Conservation (phyloP, 2,113 vertebrate genomes). For the Hippolais icterina region DNA sequence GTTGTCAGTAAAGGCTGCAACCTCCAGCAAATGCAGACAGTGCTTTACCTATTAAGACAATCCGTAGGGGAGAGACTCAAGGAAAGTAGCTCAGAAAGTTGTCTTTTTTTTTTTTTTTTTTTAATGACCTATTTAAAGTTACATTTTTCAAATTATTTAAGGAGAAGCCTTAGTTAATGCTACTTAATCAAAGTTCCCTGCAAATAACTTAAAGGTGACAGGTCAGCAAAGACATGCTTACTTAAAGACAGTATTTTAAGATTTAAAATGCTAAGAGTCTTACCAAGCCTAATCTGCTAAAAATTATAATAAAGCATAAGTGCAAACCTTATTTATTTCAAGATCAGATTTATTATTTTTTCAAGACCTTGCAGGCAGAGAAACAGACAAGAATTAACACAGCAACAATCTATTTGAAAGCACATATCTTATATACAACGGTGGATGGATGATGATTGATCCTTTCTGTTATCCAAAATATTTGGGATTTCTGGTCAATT, state of each 20-base stretch:
- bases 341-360: conserved; percentile 56
- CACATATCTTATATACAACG: background rate
- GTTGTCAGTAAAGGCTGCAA: background rate
- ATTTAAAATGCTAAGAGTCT: conserved; percentile 69
- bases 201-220: conserved; percentile 72
- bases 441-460: background rate
- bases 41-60: conserved; percentile 11
- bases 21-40: background rate
- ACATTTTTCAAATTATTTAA: conserved; percentile 47
- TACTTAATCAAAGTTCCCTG: conserved; percentile 64
- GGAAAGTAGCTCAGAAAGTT: background rate
- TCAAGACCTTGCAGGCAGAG: background rate
- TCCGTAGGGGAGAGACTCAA: background rate
- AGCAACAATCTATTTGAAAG: background rate
- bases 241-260: conserved; percentile 65
- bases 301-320: conserved; percentile 69
- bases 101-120: background rate
- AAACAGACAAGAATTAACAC: conserved; percentile 27
- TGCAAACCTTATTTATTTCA: conserved; percentile 67
- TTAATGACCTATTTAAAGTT: conserved; percentile 65
- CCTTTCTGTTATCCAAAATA: background rate
- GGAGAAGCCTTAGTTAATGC: conserved; percentile 60
- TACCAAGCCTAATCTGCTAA: conserved; percentile 66
- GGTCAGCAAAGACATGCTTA: conserved; percentile 73
- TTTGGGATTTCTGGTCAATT: background rate